Base-by-base conservation (phyloP, 2,113 vertebrate species). In the Electrona antarctica region DNA sequence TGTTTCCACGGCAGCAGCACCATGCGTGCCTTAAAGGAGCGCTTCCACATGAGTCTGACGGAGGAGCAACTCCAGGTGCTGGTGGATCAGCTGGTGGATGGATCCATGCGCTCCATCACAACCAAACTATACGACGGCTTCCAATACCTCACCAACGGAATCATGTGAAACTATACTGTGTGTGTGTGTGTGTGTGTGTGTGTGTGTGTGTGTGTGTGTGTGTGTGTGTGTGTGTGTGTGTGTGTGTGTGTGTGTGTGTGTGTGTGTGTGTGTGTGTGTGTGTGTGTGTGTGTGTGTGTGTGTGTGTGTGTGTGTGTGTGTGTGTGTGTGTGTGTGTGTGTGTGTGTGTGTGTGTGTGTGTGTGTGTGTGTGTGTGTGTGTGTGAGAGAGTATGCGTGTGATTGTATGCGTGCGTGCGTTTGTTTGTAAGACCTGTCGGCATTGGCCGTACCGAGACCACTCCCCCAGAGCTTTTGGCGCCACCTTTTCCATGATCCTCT, bases 91-190 rank as follows among this genome's bases (percentile, higher is more conserved):
- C 90, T 98, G 93, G 97, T 98, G 75, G 96, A 97, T 0, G 96
- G 95, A 49, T 97, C 95, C 73, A 94, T 98, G 94, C 88, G 96
- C 4, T 99, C 96, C 0, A 93, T 98, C 78, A 98, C 96, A 92
- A 98, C 97, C 91, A 97, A 97, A 14, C 95, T 99, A 60, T 98
- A 98, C 1, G 97, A 98, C 0, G 96, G 96, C 83, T 99, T 99
- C 93, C 97, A 98, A 93, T 98, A 99, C 93, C 93, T 98, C 89
- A 98, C 96, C 93, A 99, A 98, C 0, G 97, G 96, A 93, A 99
- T 99, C 95, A 99, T 97, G 96, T 97, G 94, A 95, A 6, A 49
- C 1, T 21, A 21, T 21, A 21, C 33, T 41, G 1, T 41, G 33
- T 41, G 33, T 41, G 33, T 41, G 33, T 41, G 33, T 41, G 33